Base-by-base conservation (phyloP, 2,888 invertebrate genomes). In the Helleia helle region DNA sequence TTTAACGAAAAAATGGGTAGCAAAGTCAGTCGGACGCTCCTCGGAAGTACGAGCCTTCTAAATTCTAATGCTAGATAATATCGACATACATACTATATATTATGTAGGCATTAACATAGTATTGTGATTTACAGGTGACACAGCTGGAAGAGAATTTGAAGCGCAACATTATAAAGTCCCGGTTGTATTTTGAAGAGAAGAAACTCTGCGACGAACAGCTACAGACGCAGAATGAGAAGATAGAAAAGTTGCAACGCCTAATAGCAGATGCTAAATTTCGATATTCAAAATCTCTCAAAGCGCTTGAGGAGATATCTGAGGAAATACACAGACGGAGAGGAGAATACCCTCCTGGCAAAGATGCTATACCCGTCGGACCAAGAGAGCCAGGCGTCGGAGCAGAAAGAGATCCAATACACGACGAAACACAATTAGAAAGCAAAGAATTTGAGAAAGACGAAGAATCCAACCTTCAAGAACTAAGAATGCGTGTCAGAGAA, bases 131-230 rank as follows among this genome's bases (percentile, higher is more conserved):
- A 17, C 60, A 90, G 88, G 89, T 93, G 29, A 90, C 93, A 54
- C 88, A 91, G 58, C 70, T 95, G 17, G 95, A 96, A 69, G 94
- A 95, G 52, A 92, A 92, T 57, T 87, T 94, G 41, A 91, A 91
- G 52, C 89, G 92, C 40, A 92, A 90, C 61, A 95, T 97, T 38
- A 87, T 90, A 25, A 96, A 95, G 71, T 93, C 97, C 1, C 89
- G 95, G 43, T 89, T 93, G 0, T 97, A 97, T 70, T 97, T 97
- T 63, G 96, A 97, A 49, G 92, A 95, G 69, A 96, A 95, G 76
- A 89, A 91, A 59, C 87, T 93, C 8, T 94, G 95, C 55, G 93
- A 96, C 65, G 91, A 93, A 57, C 94, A 95, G 65, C 71, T 96
- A 41, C 91, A 92, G 58, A 91, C 93, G 2, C 95, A 96, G 65